Evolutionary conservation across 1,140 invertebrate genomes (phyloP), one percentile per base, ranked within the genome.

Genomic region (Zaprionus africanus): DNA sequence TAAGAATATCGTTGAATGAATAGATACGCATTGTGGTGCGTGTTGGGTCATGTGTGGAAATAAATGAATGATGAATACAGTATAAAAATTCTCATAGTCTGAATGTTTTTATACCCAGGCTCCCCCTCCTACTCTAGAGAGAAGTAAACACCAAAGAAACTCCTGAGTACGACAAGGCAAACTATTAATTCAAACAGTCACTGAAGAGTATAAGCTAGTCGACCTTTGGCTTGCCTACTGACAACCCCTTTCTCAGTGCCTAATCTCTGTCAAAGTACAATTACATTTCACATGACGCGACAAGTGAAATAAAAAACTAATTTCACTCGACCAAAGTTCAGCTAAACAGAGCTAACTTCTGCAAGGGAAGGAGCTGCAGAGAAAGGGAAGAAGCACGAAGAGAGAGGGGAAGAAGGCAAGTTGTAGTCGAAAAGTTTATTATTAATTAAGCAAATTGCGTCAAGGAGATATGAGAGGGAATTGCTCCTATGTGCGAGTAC

Each of bases 391-490:
- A 2, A 15, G 12, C 12, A 13, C 15, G 0, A 6, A 7, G 15
- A 5, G n/a, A 17, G 6, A 4, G 1, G n/a, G 2, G n/a, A 17
- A 24, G 12, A 13, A 24, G 46, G 19, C n/a, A 62, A 57, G 31
- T 34, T 41, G n/a, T 22, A 68, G 65, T 36, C 34, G 9, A 34
- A 72, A 78, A 78, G 80, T 88, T 88, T 81, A 68, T 87, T 87
- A 87, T 81, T 87, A 83, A 87, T 87, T 87, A 88, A 78, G 80
- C 68, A 76, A 88, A 87, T 88, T 76, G 84, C 70, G 74, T 61
- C 74, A 78, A 82, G 73, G 46, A 83, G 78, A 81, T 87, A 80
- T 83, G 69, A 74, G 57, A 78, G 41, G n/a, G 62, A 70, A 70
- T 69, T 11, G 22, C 22, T 34, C 28, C 67, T 64, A 63, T 68